Base-by-base conservation (phyloP, 2,797 vertebrate species). In the Platyrinchus mystaceus region DNA sequence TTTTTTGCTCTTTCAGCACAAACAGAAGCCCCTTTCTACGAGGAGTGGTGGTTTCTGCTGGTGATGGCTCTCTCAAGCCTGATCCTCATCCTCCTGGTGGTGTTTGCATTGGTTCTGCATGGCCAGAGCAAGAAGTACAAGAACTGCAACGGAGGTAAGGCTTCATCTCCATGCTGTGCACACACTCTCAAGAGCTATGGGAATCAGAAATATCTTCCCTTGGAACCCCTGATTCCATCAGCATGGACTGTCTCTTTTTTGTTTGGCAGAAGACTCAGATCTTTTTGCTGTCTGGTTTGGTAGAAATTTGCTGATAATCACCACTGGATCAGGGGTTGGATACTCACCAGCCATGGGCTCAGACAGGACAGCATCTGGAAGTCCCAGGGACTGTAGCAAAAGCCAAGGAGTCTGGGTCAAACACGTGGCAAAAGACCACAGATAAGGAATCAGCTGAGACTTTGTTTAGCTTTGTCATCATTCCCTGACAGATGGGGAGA, bases 1-100 rank as follows among this genome's bases (percentile, higher is more conserved):
- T 4, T 28, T 32, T 79, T 49, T 41, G 47, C 30, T 81, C 53
- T 80, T 95, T 76, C 94, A 99, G 99, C 98, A 5, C 98, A 99
- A 96, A 95, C 96, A 1, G 98, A 98, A 88, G 97, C 98, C 37
- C 98, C 98, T 0, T 99, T 99, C 98, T 99, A 99, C 0, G 99
- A 99, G 92, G 98, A 99, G 97, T 99, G 99, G 99, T 99, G 99
- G 99, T 99, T 99, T 97, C 97, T 99, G 63, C 96, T 99, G 85
- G 98, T 99, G 96, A 98, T 99, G 98, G 99, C 98, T 1, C 98
- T 99, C 71, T 98, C 98, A 47, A 98, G 98, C 71, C 98, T 99
- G 89, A 98, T 99, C 94, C 97, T 99, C 62, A 96, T 99, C 71
- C 98, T 99, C 87, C 96, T 99, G 77, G 97, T 99, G 92, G 98